Base-by-base conservation (phyloP, 2,797 vertebrate genomes). In the Ammospiza maritima region DNA sequence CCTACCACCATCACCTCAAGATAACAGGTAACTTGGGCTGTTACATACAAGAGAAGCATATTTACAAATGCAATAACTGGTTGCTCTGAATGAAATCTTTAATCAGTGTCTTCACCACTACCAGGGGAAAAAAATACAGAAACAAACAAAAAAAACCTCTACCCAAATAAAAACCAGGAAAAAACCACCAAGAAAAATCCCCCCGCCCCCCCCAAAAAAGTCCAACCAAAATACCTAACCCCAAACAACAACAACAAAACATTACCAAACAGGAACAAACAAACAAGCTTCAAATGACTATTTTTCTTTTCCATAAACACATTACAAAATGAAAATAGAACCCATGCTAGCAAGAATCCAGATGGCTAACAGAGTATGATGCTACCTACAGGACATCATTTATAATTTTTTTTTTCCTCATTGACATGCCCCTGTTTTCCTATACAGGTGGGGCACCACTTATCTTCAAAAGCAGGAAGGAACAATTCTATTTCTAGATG, bases 71-170 rank as follows among this genome's bases (percentile, higher is more conserved):
- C 9, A 86, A 47, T 45, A 60, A 5, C 11, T 61, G 10, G 9
- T 40, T 70, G 50, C 6, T 32, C 19, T 45, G 18, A 74, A 75
- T 20, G 3, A 75, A 78, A 72, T 56, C 45, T 64, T 38, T 15
- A 9, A 10, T 48, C 12, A 13, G 30, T 20, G 42, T 32, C 22
- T 87, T 57, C 4, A 72, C 14, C 17, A 70, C 13, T 34, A n/a
- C 3, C 3, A 9, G 42, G 42, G 12, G 3, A 4, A 3, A 9
- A 22, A 18, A 36, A 23, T 16, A 22, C 34, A 3, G 0, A 54
- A 83, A 26, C 2, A 40, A 45, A 19, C 10, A 83, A 64, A 18
- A 13, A 16, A 16, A 10, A 42, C 6, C 6, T 16, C 16, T 38
- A 16, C 16, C 14, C 14, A 38, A 16, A 42, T 5, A 44, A 76